A percentile compares a stretch with the other conserved stretches of the same genome.
phyloP scores from a whole-genome alignment of 2,797 vertebrate species.

The Bovichtus diacanthus region DNA sequence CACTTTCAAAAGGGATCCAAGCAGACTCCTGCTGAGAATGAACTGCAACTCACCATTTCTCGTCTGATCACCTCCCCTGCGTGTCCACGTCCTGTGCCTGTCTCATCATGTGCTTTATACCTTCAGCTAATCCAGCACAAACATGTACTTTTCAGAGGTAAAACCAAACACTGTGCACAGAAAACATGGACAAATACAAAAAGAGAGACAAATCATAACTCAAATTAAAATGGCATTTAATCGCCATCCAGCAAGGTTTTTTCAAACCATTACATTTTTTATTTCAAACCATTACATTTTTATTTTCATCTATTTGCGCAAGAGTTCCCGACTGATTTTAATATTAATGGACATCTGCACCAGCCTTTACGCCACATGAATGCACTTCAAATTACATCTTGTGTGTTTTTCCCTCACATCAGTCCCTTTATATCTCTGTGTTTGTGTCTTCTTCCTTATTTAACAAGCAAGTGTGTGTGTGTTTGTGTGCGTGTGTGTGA shows the following conservation, averaged over 20 bases:
- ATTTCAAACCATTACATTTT: conserved; percentile 32
- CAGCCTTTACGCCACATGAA: background rate
- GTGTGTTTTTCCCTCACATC: background rate
- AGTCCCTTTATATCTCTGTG: background rate
- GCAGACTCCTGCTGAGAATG: conserved; percentile 47
- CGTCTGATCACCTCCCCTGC: conserved; percentile 41
- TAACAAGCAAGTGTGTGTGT: background rate
- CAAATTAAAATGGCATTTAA: conserved; percentile 37
- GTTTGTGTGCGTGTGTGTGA: background rate
- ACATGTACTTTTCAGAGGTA: background rate
- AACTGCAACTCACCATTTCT: conserved; percentile 51
- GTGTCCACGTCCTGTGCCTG: conserved; percentile 17
- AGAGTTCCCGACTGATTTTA: background rate
- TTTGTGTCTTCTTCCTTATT: background rate
- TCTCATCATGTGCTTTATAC: conserved; percentile 29
- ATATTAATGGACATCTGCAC: background rate
- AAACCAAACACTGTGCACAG: conserved; percentile 16
- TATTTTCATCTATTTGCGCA: conserved; percentile 16
- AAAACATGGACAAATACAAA: conserved; percentile 26
- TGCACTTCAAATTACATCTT: conserved; percentile 15
- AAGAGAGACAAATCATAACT: conserved; percentile 8
- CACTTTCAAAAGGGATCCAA: conserved; percentile 16
- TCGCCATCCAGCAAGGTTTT: background rate
- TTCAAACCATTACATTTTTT: background rate
- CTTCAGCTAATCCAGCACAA: conserved; percentile 37